phyloP scores from a whole-genome alignment of 2,888 invertebrate genomes.

The Chymomyza fuscimana region DNA sequence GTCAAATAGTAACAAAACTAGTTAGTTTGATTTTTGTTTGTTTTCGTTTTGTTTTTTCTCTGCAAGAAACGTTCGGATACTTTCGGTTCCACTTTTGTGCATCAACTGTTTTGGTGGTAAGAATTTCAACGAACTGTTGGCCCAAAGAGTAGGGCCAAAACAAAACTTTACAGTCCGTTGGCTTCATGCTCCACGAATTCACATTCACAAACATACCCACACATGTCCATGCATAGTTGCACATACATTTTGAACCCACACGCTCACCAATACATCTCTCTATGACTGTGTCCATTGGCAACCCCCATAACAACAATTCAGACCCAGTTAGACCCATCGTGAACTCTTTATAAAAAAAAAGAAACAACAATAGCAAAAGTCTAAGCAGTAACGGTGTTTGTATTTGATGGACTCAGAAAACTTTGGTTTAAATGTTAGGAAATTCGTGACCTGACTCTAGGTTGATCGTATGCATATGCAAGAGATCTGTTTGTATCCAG shows the following conservation, averaged over 20 bases:
- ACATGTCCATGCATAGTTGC: not conserved
- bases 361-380: not conserved
- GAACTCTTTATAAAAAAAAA: not conserved
- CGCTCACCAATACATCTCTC: not conserved
- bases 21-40: not conserved
- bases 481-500: not conserved
- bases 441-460: not conserved
- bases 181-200: slow-evolving; percentile 44
- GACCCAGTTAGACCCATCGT: not conserved
- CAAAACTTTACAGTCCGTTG: slow-evolving; percentile 33
- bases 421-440: not conserved
- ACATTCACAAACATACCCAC: not conserved
- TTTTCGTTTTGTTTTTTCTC: not conserved
- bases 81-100: slow-evolving; percentile 20
- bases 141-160: slow-evolving; percentile 24
- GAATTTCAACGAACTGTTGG: slow-evolving; percentile 23
- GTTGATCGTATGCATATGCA: not conserved
- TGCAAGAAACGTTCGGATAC: slow-evolving; percentile 9
- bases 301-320: not conserved
- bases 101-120: slow-evolving; percentile 35
- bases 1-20: not conserved
- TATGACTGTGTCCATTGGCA: slow-evolving; percentile 3
- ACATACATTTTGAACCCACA: not conserved
- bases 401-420: not conserved
- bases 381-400: not conserved